Conservation (phyloP, 2,888 invertebrate genomes). For the Petrolisthes manimaculis region DNA sequence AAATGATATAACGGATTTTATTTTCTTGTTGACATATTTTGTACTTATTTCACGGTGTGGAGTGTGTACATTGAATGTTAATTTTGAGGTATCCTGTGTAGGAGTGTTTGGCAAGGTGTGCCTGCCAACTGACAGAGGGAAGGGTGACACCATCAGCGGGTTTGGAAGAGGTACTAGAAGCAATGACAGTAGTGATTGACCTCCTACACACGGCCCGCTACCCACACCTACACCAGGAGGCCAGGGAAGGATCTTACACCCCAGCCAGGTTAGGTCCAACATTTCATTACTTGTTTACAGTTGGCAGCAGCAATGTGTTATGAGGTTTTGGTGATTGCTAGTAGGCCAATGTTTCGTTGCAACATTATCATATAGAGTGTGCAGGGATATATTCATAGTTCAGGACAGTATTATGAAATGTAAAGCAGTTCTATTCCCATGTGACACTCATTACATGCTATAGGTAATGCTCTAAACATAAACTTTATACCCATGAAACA, state of each 20-base stretch:
- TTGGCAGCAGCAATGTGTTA: too few species aligned
- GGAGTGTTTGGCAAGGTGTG: conserved; percentile 33
- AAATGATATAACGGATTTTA: not conserved
- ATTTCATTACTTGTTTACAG: not conserved
- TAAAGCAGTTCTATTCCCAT: too few species aligned
- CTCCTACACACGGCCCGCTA: conserved; percentile 51
- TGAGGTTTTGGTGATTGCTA: too few species aligned
- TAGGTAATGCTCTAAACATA: too few species aligned
- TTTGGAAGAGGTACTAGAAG: conserved; percentile 37
- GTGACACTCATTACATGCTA: too few species aligned
- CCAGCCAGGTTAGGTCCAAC: conserved; percentile 39
- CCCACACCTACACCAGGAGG: conserved; percentile 51
- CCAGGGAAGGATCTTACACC: conserved; percentile 45
- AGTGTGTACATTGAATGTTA: too few species aligned
- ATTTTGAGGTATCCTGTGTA: not conserved
- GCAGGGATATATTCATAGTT: too few species aligned
- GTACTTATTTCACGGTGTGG: not conserved
- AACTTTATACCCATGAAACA: not conserved
- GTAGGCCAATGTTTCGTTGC: too few species aligned
- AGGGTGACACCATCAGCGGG: conserved; percentile 39
- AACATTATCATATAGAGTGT: too few species aligned
- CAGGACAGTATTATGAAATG: too few species aligned
- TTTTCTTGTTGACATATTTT: not conserved
- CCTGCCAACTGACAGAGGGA: conserved; percentile 31
- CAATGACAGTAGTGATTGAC: conserved; percentile 40